phyloP scores from a whole-genome alignment of 2,888 invertebrate species.

The Cephus pygmeus region DNA sequence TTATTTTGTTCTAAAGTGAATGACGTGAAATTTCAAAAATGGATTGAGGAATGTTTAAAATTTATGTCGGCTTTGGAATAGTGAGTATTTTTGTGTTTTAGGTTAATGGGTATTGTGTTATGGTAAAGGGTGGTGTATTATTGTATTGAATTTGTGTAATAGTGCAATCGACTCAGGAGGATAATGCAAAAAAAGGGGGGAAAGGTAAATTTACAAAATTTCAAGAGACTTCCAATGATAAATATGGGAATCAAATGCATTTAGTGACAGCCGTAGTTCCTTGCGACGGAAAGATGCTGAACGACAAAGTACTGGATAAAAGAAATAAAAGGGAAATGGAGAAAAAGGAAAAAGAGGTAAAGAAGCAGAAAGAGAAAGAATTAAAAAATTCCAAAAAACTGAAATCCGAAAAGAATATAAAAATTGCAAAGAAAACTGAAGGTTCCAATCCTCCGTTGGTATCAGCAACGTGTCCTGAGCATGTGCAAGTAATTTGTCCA shows the following conservation, averaged over 20 bases:
- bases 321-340: neutral
- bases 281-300: constrained; percentile 8
- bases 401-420: neutral
- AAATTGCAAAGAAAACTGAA: neutral
- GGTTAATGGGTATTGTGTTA: neutral
- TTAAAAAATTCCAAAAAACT: neutral
- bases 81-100: neutral
- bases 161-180: neutral
- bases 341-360: neutral
- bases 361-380: constrained; percentile 11
- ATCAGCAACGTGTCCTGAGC: neutral
- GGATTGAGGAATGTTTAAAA: neutral
- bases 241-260: neutral
- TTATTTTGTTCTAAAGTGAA: neutral
- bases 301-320: constrained; percentile 4
- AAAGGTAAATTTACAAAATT: constrained; percentile 1
- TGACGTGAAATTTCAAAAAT: neutral
- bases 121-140: neutral
- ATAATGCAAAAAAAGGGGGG: neutral
- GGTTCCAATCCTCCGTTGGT: neutral
- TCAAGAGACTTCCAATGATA: neutral
- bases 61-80: neutral
- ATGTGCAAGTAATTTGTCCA: neutral
- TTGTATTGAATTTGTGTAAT: neutral
- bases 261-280: neutral